Conservation (phyloP, 2,113 vertebrate species). For the Rhineura floridana region DNA sequence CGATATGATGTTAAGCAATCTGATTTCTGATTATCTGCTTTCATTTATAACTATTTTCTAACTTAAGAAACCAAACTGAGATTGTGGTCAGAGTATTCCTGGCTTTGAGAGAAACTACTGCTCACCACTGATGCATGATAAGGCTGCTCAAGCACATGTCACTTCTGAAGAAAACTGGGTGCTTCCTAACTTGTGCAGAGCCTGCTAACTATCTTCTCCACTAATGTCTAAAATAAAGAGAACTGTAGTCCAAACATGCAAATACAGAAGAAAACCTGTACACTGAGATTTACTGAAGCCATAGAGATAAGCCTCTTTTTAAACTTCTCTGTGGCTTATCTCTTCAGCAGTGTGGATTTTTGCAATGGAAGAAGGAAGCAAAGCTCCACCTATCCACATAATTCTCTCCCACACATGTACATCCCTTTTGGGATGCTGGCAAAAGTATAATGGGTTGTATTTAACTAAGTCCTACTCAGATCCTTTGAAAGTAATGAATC, state of each 20-base stretch:
- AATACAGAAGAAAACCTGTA: background rate
- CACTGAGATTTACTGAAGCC: background rate
- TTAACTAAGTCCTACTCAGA: too few species aligned
- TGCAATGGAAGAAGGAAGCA: background rate
- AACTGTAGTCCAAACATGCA: background rate
- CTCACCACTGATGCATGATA: background rate
- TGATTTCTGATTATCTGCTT: background rate
- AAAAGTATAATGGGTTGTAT: too few species aligned
- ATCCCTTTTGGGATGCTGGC: background rate
- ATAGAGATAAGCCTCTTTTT: background rate
- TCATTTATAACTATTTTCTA: background rate
- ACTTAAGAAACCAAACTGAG: background rate
- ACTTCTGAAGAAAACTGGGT: background rate
- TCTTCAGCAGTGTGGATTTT: background rate
- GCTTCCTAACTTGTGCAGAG: background rate
- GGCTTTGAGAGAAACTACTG: background rate
- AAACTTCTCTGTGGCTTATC: background rate
- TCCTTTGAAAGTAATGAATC: too few species aligned
- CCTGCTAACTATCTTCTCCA: too few species aligned
- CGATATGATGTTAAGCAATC: background rate
- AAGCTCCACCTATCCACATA: background rate
- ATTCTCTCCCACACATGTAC: background rate
- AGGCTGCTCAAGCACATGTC: background rate
- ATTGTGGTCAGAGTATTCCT: background rate
- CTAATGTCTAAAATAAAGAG: background rate